Evolutionary conservation across 2,888 invertebrate genomes (phyloP).

Genomic region (Baronia brevicornis): DNA sequence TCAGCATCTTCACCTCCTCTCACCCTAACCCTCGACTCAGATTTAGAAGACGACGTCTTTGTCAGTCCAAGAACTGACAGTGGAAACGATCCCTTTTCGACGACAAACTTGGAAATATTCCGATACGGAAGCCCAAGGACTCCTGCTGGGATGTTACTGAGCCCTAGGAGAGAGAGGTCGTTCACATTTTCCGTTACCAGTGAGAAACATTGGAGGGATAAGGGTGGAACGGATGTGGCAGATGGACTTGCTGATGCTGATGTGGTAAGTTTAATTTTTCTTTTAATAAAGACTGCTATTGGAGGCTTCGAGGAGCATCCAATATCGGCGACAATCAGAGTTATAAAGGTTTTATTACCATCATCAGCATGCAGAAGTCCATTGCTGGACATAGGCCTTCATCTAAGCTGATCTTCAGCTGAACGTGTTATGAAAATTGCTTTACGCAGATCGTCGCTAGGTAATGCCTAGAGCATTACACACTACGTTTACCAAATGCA

Average conservation of each 20-base stretch:
- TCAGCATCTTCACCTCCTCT: slow-evolving; percentile 61
- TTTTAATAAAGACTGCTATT: too few species aligned
- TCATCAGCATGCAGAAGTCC: too few species aligned
- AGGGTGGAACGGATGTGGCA: slow-evolving; percentile 63
- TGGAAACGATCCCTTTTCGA: slow-evolving; percentile 58
- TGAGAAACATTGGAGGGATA: slow-evolving; percentile 68
- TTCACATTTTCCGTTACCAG: slow-evolving; percentile 61
- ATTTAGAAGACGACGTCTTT: slow-evolving; percentile 69
- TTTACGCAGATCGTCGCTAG: too few species aligned
- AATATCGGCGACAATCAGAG: too few species aligned
- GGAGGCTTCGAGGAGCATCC: too few species aligned
- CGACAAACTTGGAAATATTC: slow-evolving; percentile 56
- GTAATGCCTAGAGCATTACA: too few species aligned
- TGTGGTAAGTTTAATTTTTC: slow-evolving; percentile 41
- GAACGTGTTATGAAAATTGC: too few species aligned
- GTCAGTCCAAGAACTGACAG: slow-evolving; percentile 49
- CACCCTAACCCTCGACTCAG: slow-evolving; percentile 51
- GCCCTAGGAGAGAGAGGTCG: slow-evolving; percentile 54
- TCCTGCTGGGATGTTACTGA: slow-evolving; percentile 58
- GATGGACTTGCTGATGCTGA: slow-evolving; percentile 49
- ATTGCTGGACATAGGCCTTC: too few species aligned
- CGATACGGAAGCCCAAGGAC: slow-evolving; percentile 56
- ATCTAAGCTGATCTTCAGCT: too few species aligned
- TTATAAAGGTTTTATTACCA: too few species aligned
- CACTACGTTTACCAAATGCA: too few species aligned